Conservation (phyloP, 2,888 invertebrate genomes). For the Tenthredo notha region DNA sequence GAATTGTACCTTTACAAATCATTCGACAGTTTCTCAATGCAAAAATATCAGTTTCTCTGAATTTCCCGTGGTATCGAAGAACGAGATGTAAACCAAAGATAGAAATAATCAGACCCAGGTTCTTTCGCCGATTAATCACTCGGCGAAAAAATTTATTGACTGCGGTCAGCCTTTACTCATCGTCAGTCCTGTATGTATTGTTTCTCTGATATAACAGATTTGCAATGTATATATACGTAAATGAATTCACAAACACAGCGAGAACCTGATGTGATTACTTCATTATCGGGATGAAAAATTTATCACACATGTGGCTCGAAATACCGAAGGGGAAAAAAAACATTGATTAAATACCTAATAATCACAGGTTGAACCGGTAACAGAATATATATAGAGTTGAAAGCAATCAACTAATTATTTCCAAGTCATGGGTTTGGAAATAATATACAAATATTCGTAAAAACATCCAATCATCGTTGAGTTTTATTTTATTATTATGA, state of each 20-base stretch:
- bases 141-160: constrained; percentile 8
- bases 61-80: not conserved
- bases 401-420: constrained; percentile 7
- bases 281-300: not conserved
- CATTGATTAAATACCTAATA: not conserved
- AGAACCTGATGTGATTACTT: constrained; percentile 17
- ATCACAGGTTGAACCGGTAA: not conserved
- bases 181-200: not conserved
- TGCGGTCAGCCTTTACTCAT: not conserved
- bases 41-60: not conserved
- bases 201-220: not conserved
- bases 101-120: not conserved
- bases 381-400: not conserved
- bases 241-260: not conserved
- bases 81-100: not conserved
- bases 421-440: not conserved
- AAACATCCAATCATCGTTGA: not conserved
- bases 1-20: not conserved
- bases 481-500: not conserved
- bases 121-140: constrained; percentile 29
- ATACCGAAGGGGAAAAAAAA: not conserved
- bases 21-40: not conserved
- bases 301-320: not conserved
- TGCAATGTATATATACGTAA: not conserved
- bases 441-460: not conserved